A percentile compares a stretch with the other conserved stretches of the same genome.
These are phyloP conservation scores for Hoplostethus mediterraneus DNA, from an alignment of 2,797 vertebrate genomes.

Conservation along the genomic window DNA sequence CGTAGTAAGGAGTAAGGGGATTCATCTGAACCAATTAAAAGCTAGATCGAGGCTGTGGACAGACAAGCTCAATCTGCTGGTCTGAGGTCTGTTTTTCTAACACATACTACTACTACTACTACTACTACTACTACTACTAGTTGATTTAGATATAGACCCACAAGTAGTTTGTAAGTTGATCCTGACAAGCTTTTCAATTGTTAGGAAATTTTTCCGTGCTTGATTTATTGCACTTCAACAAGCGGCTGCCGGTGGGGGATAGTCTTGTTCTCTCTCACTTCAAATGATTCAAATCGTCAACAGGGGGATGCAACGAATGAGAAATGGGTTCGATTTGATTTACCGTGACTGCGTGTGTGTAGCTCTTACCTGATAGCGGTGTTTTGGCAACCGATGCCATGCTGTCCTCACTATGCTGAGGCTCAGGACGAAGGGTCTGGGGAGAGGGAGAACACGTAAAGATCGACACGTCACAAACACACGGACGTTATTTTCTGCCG, in stretches of 20 bases:
- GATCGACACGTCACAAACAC: not conserved
- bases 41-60: slow-evolving; percentile 7
- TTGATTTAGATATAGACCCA: too few relatives aligned
- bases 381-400: slow-evolving; percentile 77
- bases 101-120: too few relatives aligned
- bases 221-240: too few relatives aligned
- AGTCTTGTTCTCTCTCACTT: too few relatives aligned
- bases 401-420: slow-evolving; percentile 72
- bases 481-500: not conserved
- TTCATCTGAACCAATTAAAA: slow-evolving; percentile 52
- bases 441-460: slow-evolving; percentile 25
- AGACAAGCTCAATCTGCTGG: not conserved
- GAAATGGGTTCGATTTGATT: not conserved
- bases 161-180: slow-evolving; percentile 3
- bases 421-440: slow-evolving; percentile 71
- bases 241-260: too few relatives aligned
- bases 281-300: too few relatives aligned
- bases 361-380: slow-evolving; percentile 72
- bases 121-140: too few relatives aligned
- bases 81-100: too few relatives aligned
- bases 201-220: too few relatives aligned
- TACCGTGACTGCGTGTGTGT: not conserved
- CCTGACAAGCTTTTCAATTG: too few relatives aligned
- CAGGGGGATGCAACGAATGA: too few relatives aligned
- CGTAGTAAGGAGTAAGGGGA: slow-evolving; percentile 14